phyloP scores from a whole-genome alignment of 2,888 invertebrate genomes.

The Dicranocentrus wangi region DNA sequence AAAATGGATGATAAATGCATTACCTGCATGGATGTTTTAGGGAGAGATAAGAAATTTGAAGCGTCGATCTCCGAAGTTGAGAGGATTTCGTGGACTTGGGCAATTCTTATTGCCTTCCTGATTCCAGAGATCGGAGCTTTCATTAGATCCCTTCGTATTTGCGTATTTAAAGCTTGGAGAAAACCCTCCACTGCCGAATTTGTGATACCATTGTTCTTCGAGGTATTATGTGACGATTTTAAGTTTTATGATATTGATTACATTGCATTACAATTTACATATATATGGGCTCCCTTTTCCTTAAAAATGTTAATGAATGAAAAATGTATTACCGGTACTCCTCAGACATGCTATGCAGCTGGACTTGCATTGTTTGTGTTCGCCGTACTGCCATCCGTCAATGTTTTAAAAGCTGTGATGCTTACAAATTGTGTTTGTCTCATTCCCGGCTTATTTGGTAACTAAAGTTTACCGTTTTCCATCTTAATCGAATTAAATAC shows the following conservation, averaged over 20 bases:
- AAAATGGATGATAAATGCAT: neutral
- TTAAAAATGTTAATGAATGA: neutral
- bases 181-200: constrained; percentile 63
- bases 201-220: constrained; percentile 66
- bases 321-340: constrained; percentile 20
- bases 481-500: too few relatives aligned
- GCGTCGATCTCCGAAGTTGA: constrained; percentile 82
- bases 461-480: too few relatives aligned
- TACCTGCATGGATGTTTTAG: constrained; percentile 78
- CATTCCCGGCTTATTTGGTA: constrained; percentile 76
- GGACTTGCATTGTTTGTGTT: constrained; percentile 77
- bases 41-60: constrained; percentile 89
- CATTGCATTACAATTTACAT: neutral
- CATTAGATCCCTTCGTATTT: constrained; percentile 72
- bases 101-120: constrained; percentile 73
- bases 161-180: constrained; percentile 73
- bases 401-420: constrained; percentile 76
- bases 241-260: too few relatives aligned
- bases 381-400: constrained; percentile 76
- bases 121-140: constrained; percentile 73
- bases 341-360: constrained; percentile 76
- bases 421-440: constrained; percentile 76
- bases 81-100: constrained; percentile 74
- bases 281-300: too few relatives aligned
- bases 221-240: constrained; percentile 76